Percentiles rank a stretch among this genome's conserved stretches.
Conservation (phyloP, 2,113 vertebrate species). For the Plectropomus leopardus region DNA sequence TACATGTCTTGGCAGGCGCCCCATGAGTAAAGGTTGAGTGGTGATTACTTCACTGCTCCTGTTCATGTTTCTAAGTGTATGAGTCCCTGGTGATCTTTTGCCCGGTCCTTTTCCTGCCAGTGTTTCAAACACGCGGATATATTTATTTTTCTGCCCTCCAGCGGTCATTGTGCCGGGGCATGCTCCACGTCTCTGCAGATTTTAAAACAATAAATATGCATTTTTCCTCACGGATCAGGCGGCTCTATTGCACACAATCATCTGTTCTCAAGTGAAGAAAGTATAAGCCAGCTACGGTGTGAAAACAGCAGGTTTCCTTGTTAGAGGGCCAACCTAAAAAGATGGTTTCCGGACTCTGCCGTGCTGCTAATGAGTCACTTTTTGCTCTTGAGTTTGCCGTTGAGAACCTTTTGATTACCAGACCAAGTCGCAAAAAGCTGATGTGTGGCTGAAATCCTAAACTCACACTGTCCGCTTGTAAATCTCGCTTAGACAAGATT, state of each 20-base stretch:
- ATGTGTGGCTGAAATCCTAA: constrained; percentile 47
- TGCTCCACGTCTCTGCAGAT: constrained; percentile 42
- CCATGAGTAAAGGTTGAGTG: constrained; percentile 23
- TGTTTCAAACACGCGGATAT: constrained; percentile 68
- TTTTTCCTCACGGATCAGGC: constrained; percentile 34
- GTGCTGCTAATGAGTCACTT: constrained; percentile 43
- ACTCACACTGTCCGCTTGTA: constrained; percentile 42
- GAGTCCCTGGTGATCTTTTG: constrained; percentile 35
- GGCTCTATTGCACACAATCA: constrained; percentile 33
- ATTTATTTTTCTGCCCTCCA: constrained; percentile 75
- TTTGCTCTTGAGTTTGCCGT: constrained; percentile 5
- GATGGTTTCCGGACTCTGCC: constrained; percentile 45
- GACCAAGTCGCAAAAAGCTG: constrained; percentile 27
- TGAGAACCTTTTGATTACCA: constrained; percentile 51
- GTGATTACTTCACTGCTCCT: constrained; percentile 26
- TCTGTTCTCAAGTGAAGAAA: constrained; percentile 35
- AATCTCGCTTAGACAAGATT: constrained; percentile 71
- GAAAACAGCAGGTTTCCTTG: constrained; percentile 50
- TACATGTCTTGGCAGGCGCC: not conserved
- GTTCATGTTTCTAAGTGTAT: constrained; percentile 4
- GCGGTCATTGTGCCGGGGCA: constrained; percentile 64
- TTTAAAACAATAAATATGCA: constrained; percentile 72
- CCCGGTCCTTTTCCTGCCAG: constrained; percentile 67
- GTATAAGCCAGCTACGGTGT: not conserved
- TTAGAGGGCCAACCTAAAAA: constrained; percentile 30